phyloP scores from a whole-genome alignment of 2,888 invertebrate species.

The Belgica antarctica region DNA sequence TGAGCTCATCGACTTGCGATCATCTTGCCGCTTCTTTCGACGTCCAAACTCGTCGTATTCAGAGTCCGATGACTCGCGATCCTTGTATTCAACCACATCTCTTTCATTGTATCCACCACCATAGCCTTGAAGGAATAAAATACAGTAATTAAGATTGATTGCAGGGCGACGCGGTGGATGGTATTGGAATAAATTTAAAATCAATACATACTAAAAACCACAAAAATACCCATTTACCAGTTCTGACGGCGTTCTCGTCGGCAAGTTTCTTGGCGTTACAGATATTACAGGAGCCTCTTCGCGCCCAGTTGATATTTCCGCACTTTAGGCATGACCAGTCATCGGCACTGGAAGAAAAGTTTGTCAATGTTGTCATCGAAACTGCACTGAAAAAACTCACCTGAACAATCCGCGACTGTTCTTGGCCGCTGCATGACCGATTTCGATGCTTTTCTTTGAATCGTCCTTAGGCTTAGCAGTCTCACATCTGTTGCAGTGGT shows the following conservation, averaged over 20 bases:
- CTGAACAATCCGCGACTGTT: slow-evolving; percentile 87
- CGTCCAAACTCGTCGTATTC: slow-evolving; percentile 94
- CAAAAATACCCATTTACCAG: slow-evolving; percentile 55
- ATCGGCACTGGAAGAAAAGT: slow-evolving; percentile 91
- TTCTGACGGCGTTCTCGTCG: slow-evolving; percentile 81
- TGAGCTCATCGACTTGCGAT: neutral
- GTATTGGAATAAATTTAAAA: no score
- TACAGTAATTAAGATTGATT: neutral
- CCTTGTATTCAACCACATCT: slow-evolving; percentile 92
- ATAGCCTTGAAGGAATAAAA: slow-evolving; percentile 59
- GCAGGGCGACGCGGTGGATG: no score
- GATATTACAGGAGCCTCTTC: slow-evolving; percentile 93
- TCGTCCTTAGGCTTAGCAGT: slow-evolving; percentile 61
- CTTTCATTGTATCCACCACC: slow-evolving; percentile 94
- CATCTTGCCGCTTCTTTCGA: slow-evolving; percentile 54
- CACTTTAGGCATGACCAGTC: slow-evolving; percentile 99
- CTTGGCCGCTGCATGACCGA: slow-evolving; percentile 97
- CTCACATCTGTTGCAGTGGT: slow-evolving; percentile 88
- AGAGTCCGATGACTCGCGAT: slow-evolving; percentile 79
- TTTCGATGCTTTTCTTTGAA: slow-evolving; percentile 86
- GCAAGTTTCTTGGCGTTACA: slow-evolving; percentile 98
- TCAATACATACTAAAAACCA: slow-evolving; percentile 44
- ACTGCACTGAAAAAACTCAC: neutral
- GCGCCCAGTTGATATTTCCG: slow-evolving; percentile 97
- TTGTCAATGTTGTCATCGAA: neutral